Base-by-base conservation (phyloP, 2,888 invertebrate species). In the Chirona hameri region DNA sequence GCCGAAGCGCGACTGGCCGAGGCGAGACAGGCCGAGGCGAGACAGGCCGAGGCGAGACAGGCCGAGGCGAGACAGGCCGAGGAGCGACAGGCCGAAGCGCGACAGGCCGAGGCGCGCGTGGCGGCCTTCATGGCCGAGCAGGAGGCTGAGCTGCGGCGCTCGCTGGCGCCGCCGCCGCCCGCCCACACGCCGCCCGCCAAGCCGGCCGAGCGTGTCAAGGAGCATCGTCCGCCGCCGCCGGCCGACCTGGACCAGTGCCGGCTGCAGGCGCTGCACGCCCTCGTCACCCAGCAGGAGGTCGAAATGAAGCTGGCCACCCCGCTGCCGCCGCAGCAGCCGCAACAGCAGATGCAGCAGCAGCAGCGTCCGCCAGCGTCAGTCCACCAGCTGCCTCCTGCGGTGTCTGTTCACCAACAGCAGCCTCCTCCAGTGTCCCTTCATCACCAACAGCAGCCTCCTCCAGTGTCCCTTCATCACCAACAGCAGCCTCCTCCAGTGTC, bases 131-230 rank as follows among this genome's bases (percentile, higher is more conserved):
- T 79, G 52, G 79, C 79, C 5, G 52, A 79, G 18, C 27, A 79
- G 52, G 79, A 79, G 52, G 79, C 79, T 14, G 79, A 79, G 18
- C 52, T 79, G 79, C 24, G 79, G 0, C 79, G 79, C 52, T 0
- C 10, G 46, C 79, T 79, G 15, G 12, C 46, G 79, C 48, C 79
- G n/a, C 46, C 79, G 27, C 69, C 27, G 27, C 69, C 69, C 14
- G 21, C 9, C 21, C 31, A 31, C 15, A 18, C 15, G 76, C 21
- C 4, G 76, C 39, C 24, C 0, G 39, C 24, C 39, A 76, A 39
- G 24, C 39, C 76, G 27, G 76, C 7, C 21, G 39, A 31, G 21
- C 76, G 12, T 2, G 76, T 29, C 39, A 21, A 18, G 27, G 39
- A 76, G 21, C 24, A 24, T 9, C 76, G 39, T n/a, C 65, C 65